Conservation (phyloP, 2,797 vertebrate genomes). For the Danio aesculapii region DNA sequence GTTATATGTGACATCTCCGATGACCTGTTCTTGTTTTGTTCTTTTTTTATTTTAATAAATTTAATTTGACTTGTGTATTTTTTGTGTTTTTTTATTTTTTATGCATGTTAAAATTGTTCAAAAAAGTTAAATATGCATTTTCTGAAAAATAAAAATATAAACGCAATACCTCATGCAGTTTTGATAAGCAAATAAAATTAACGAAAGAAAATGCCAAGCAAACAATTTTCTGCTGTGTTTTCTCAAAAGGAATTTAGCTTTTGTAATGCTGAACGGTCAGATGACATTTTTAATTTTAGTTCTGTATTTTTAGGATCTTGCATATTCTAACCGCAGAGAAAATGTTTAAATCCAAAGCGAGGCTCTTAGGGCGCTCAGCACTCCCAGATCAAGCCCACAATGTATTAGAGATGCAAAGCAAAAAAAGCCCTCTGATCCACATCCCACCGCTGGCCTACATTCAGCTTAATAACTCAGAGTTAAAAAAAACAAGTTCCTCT, state of each 20-base stretch:
- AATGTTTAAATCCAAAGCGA: slow-evolving; percentile 29
- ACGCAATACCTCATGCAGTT: not conserved
- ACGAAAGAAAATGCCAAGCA: not conserved
- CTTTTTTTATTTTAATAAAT: no score
- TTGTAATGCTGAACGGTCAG: not conserved
- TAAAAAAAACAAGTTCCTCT: not conserved
- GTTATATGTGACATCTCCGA: no score
- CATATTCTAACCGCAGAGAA: slow-evolving; percentile 4
- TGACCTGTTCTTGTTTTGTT: no score
- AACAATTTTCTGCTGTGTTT: not conserved
- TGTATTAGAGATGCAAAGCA: slow-evolving; percentile 42
- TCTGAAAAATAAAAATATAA: not conserved
- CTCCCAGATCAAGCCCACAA: slow-evolving; percentile 37
- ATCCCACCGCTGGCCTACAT: slow-evolving; percentile 47
- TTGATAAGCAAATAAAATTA: not conserved
- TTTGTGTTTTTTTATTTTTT: no score
- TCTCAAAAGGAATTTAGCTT: not conserved
- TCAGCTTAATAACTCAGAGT: slow-evolving; percentile 9
- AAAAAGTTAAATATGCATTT: no score
- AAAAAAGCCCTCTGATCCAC: not conserved
- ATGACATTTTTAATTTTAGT: not conserved
- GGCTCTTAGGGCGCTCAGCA: slow-evolving; percentile 23
- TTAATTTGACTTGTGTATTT: no score
- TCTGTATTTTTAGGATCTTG: slow-evolving; percentile 33
- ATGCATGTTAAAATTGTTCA: no score